phyloP scores from a whole-genome alignment of 2,113 vertebrate species.

The Notechis scutatus region DNA sequence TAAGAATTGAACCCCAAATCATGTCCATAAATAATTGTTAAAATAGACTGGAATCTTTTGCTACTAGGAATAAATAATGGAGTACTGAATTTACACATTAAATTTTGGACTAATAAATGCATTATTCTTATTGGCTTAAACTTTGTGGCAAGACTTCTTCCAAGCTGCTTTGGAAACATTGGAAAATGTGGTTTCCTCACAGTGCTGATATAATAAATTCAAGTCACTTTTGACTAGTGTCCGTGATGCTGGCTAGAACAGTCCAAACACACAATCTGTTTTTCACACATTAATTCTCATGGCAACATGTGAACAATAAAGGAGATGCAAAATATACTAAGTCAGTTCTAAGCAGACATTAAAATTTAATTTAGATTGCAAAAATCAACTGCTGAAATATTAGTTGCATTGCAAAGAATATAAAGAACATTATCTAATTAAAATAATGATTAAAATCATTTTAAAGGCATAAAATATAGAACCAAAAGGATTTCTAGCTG shows the following conservation, averaged over 20 bases:
- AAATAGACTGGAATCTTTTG: conserved; percentile 10
- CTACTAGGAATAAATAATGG: conserved; percentile 17
- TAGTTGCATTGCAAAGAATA: conserved; percentile 25
- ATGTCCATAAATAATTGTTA: conserved; percentile 45
- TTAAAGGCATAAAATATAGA: conserved; percentile 54
- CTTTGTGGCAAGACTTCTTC: background rate
- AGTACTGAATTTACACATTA: background rate
- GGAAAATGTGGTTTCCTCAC: background rate
- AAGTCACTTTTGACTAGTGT: background rate
- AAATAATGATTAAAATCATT: conserved; percentile 57
- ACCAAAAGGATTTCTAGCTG: conserved; percentile 55
- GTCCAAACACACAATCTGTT: background rate
- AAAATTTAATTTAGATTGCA: conserved; percentile 13
- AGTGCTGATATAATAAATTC: background rate
- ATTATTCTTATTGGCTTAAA: background rate
- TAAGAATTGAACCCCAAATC: conserved; percentile 17
- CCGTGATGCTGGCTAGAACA: background rate
- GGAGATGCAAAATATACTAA: background rate
- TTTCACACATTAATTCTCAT: background rate
- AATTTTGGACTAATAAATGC: background rate
- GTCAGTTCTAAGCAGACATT: background rate
- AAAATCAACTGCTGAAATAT: conserved; percentile 31
- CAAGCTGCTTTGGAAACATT: background rate
- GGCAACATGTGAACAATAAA: background rate
- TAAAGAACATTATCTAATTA: conserved; percentile 41